Base-by-base conservation (phyloP, 1,140 invertebrate species). In the Samia ricini region DNA sequence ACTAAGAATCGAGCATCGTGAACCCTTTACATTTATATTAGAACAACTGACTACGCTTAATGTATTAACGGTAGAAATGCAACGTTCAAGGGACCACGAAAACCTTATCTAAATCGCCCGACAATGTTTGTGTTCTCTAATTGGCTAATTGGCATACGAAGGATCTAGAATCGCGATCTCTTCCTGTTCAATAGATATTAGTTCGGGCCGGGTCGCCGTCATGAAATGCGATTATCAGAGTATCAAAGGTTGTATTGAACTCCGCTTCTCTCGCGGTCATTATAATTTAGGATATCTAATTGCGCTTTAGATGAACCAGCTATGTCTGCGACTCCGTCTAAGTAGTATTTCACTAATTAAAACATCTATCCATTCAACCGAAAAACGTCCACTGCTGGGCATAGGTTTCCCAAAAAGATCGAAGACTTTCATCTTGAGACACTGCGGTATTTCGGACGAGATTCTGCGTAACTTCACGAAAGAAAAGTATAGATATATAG, bases 91-190 rank as follows among this genome's bases (percentile, higher is more conserved):
- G 73, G 33, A 71, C 66, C 67, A 80, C 75, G 77, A 83, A 85
- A 81, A 68, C 67, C 77, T 83, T 79, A 85, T 84, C 80, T 79
- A 29, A 67, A 64, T 71, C 49, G 58, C 36, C 71, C 61, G 63
- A 67, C 76, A 78, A 78, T 82, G 86, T 86, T 73, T 70, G 74
- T 63, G 63, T 60, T 70, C 81, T 87, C 85, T 89, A 88, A 88
- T 89, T 88, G 83, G 83, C 86, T 89, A 89, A 89, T 89, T 89
- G 86, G 84, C 82, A 84, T 85, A 83, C 82, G 73, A 81, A 82
- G 81, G 80, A 85, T 89, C 80, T 61, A 71, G 66, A 70, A 72
- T 71, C 69, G 70, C 79, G 79, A 89, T 89, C 83, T 72, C 83
- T 88, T 83, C 83, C 82, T 81, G 65, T 74, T 81, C 56, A 50